A percentile compares a stretch with the other conserved stretches of the same genome.
Evolutionary conservation across 1,140 invertebrate species (phyloP).

Genomic region (Drosophila mayri): DNA sequence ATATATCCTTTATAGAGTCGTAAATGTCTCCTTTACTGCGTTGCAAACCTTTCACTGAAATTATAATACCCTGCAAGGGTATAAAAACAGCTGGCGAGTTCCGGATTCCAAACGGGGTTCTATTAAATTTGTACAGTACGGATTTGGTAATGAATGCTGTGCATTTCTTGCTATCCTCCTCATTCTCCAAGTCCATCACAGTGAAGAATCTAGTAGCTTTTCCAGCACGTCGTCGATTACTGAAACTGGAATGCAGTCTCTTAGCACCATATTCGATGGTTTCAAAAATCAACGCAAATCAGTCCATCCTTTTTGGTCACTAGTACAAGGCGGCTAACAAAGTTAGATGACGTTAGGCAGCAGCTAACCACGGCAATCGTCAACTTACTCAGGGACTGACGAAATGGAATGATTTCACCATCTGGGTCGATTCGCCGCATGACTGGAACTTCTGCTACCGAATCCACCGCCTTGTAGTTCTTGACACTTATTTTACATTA

Average conservation of each 20-base stretch:
- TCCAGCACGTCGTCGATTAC: background rate
- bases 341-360: background rate
- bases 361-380: background rate
- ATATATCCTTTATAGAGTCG: no score
- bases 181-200: background rate
- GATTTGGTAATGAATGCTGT: background rate
- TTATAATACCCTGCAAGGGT: no score
- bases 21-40: no score
- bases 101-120: no score
- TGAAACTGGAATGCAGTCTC: background rate
- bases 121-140: background rate
- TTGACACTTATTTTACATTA: no score
- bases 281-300: slow-evolving; percentile 2
- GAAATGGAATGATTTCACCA: background rate
- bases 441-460: background rate
- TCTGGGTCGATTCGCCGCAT: background rate
- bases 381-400: background rate
- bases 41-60: no score
- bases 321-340: background rate
- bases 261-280: background rate
- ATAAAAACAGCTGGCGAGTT: no score
- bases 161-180: background rate
- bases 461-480: background rate
- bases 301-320: background rate
- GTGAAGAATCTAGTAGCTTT: background rate